Percentiles rank a stretch among this genome's conserved stretches.
Evolutionary conservation across 1,140 invertebrate species (phyloP).

Genomic region (Hyles euphorbiae): DNA sequence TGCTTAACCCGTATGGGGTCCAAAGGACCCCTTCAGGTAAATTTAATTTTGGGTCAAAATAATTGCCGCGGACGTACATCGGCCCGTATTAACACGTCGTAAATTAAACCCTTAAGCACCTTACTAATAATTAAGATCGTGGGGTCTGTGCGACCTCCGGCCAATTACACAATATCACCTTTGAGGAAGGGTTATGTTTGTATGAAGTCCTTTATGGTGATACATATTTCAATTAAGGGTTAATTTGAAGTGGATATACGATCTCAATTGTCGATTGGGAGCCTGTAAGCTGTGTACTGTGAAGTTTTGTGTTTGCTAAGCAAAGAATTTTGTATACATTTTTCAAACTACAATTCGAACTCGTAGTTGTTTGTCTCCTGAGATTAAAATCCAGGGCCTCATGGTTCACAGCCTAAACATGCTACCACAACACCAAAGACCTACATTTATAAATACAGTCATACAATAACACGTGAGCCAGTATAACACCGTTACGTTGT

Average conservation of each 20-base stretch:
- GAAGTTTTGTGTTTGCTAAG: too few species aligned
- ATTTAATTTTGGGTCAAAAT: conserved; percentile 59
- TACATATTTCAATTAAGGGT: conserved; percentile 14
- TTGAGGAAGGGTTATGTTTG: conserved; percentile 26
- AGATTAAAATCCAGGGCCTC: too few species aligned
- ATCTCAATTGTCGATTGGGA: too few species aligned
- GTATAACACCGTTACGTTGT: conserved; percentile 22
- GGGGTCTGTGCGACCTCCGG: conserved; percentile 44
- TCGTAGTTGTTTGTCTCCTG: too few species aligned
- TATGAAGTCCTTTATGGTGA: conserved; percentile 24
- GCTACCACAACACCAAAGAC: too few species aligned
- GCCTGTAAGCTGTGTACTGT: too few species aligned
- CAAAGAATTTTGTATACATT: too few species aligned
- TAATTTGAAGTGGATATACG: not conserved
- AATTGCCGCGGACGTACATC: conserved; percentile 48
- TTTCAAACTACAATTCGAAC: too few species aligned
- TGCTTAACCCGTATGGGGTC: conserved; percentile 18
- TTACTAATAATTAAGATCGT: conserved; percentile 60
- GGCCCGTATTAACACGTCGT: conserved; percentile 62
- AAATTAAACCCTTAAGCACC: conserved; percentile 66
- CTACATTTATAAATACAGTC: too few species aligned
- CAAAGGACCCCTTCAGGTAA: conserved; percentile 51
- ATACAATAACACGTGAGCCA: conserved; percentile 25
- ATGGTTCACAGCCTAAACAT: not conserved
- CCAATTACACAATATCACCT: conserved; percentile 46